Percentiles rank a stretch among this genome's conserved stretches.
Conservation (phyloP, 2,113 vertebrate genomes). For the Nannospalax galili region DNA sequence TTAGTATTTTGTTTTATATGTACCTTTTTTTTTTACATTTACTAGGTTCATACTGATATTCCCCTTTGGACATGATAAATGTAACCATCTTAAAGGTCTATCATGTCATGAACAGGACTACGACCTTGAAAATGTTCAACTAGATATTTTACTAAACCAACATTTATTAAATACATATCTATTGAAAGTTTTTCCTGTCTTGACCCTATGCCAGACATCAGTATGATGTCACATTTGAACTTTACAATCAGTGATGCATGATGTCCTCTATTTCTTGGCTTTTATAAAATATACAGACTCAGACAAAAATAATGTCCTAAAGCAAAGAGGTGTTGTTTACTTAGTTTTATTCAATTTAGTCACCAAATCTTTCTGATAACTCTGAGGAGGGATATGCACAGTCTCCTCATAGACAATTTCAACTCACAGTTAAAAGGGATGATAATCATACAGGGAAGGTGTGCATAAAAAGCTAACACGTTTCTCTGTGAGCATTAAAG, state of each 20-base stretch:
- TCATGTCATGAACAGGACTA: background rate
- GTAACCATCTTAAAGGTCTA: background rate
- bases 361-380: background rate
- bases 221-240: background rate
- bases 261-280: background rate
- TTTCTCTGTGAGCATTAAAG: background rate
- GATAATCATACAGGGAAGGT: background rate
- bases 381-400: background rate
- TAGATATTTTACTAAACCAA: background rate
- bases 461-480: background rate
- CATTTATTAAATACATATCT: conserved; percentile 20
- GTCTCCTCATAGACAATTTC: background rate
- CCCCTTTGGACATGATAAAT: background rate
- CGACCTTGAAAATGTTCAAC: conserved; percentile 19
- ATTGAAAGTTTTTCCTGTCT: background rate
- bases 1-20: background rate
- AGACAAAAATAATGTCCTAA: background rate
- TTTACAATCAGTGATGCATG: background rate
- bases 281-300: background rate
- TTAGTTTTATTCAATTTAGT: background rate
- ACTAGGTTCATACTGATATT: background rate
- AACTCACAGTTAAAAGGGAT: background rate
- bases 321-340: background rate
- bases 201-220: background rate
- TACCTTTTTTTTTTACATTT: background rate